phyloP scores from a whole-genome alignment of 2,888 invertebrate species.

The Dinocampus coccinellae region DNA sequence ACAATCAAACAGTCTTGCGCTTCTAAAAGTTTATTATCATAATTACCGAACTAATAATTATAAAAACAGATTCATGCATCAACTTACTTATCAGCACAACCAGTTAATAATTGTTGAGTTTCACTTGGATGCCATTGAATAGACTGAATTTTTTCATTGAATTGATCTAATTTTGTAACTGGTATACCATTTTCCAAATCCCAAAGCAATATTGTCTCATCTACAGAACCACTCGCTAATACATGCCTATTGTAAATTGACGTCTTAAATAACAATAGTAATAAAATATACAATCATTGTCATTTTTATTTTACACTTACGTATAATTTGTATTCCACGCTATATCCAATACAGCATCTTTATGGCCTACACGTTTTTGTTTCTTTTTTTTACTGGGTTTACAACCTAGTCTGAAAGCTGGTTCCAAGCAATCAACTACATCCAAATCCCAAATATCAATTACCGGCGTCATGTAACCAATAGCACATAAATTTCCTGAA shows the following conservation, averaged over 20 bases:
- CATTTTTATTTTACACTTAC: constrained; percentile 66
- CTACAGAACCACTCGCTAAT: constrained; percentile 93
- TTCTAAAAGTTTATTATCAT: constrained; percentile 68
- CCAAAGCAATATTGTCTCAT: constrained; percentile 90
- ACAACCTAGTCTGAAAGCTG: constrained; percentile 84
- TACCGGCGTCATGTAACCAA: constrained; percentile 92
- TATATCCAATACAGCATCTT: constrained; percentile 90
- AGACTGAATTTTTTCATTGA: constrained; percentile 87
- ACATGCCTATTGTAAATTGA: constrained; percentile 84
- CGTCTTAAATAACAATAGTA: too few relatives aligned
- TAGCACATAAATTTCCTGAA: constrained; percentile 87
- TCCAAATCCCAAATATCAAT: constrained; percentile 99
- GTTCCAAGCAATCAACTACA: constrained; percentile 90
- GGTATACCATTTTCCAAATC: constrained; percentile 87
- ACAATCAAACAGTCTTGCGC: constrained; percentile 86
- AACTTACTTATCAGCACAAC: constrained; percentile 81
- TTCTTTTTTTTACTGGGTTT: constrained; percentile 82
- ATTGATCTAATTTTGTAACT: constrained; percentile 80
- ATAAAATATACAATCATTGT: constrained; percentile 17
- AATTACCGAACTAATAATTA: constrained; percentile 17
- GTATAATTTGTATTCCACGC: constrained; percentile 89
- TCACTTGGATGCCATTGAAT: constrained; percentile 88
- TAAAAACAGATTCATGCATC: neutral
- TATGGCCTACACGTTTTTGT: constrained; percentile 81
- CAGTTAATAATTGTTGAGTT: constrained; percentile 84